Base-by-base conservation (phyloP, 1,140 invertebrate genomes). In the Drosophila bocki region DNA sequence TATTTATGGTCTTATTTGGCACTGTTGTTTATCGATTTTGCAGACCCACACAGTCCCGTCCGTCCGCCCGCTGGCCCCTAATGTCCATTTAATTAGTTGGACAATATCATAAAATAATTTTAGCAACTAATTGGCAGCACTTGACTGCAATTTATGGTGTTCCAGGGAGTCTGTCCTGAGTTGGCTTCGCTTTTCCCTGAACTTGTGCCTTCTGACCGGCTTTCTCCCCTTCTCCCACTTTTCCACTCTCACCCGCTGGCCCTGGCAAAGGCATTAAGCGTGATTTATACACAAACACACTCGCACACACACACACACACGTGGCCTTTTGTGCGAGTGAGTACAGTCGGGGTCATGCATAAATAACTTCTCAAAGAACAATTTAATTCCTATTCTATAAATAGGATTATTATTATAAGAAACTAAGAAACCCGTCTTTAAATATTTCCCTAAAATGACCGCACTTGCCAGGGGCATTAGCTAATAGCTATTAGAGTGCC, bases 121-220 rank as follows among this genome's bases (percentile, higher is more conserved):
- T 75, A 75, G 82, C 77, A 84, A 84, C 84, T 88, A 88, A 88
- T 88, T 88, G 84, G 84, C 84, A 88, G 80, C 81, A 90, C 85
- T 88, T 88, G 84, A 90, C 81, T 84, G 81, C 85, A 90, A 88
- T 88, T 88, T 84, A 90, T 90, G 65, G 60, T 60, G 60, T 59
- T 51, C 60, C 47, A 22, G 50, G 61, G 39, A 51, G 29, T 48
- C 50, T 67, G 56, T 53, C 57, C 65, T 33, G 35, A 19, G 33
- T 19, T 41, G 54, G 53, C 35, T 39, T 29, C 12, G 13, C 37
- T 15, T 37, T 33, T 56, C 64, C 13, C 17, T 26, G 57, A 50
- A 72, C 11, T 29, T 48, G 13, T 15, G 45, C 45, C 45, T 39
- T 42, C 32, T 45, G 26, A 37, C 63, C 17, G n/a, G 33, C 41